Percentiles rank a stretch among this genome's conserved stretches.
Evolutionary conservation across 2,113 vertebrate genomes (phyloP).

Genomic region (Brienomyrus brachyistius): DNA sequence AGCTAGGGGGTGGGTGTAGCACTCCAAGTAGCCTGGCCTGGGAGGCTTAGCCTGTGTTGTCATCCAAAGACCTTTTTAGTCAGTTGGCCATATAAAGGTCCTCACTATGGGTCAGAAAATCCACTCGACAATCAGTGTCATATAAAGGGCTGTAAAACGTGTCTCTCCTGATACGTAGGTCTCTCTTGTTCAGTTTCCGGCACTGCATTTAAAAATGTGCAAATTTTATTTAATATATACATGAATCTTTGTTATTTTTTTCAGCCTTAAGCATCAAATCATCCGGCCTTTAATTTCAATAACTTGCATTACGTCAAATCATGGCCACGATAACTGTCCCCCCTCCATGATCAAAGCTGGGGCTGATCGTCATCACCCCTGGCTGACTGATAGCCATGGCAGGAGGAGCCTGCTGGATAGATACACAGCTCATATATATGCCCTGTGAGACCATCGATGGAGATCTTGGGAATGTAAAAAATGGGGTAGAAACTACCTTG

Average conservation of each 20-base stretch:
- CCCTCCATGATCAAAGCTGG: background rate
- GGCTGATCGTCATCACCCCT: background rate
- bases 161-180: conserved; percentile 2
- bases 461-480: background rate
- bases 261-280: background rate
- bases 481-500: background rate
- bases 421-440: background rate
- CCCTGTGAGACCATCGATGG: background rate
- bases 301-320: background rate
- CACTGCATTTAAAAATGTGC: background rate
- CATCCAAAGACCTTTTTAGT: background rate
- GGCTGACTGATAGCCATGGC: background rate
- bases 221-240: background rate
- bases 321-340: background rate
- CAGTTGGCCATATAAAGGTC: conserved; percentile 14
- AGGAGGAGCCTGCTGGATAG: background rate
- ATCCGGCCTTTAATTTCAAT: background rate
- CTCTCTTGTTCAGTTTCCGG: background rate
- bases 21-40: background rate
- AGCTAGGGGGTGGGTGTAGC: background rate
- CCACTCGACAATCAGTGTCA: conserved; percentile 61
- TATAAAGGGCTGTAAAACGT: conserved; percentile 48
- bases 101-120: conserved; percentile 58
- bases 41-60: background rate
- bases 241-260: background rate